Base-by-base conservation (phyloP, 2,888 invertebrate species). In the Morinoia aosen region DNA sequence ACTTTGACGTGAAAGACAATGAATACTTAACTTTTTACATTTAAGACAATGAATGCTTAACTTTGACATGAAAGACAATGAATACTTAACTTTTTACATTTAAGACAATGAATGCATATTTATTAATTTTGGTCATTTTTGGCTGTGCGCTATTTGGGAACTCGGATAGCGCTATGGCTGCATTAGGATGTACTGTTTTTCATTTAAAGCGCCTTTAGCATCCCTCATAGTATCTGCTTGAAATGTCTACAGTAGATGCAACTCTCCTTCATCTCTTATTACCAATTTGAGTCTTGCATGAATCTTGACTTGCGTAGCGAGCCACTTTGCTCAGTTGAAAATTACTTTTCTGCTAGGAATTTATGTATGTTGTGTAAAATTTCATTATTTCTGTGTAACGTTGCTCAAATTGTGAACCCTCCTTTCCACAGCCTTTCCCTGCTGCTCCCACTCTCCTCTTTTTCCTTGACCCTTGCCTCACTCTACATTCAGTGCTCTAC, bases 401-500 rank as follows among this genome's bases (percentile, higher is more conserved):
- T 76, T 76, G 76, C 76, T 76, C 25, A 76, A 61, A 76, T 33
- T 76, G 76, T 33, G 7, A 76, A 19, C 76, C 33, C 33, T 76
- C 76, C 76, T 76, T 76, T 76, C 76, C 76, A 76, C 76, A 76
- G 76, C 76, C 76, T 19, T 76, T 33, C 76, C 76, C 76, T 76
- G 76, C 76, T 76, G 76, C 16, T 33, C 48, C 76, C 76, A 25
- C 76, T 76, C 76, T 33, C 33, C 76, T 10, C 76, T 33, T 33
- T 33, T 25, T 76, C 19, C 76, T 76, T 76, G 10, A 33, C 25
- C 76, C 33, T 76, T 33, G 76, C 33, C 76, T 76, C 1, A 19
- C 76, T 76, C 16, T 16, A 10, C 25, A 16, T 76, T 16, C 25
- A 76, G 76, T 33, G 10, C 76, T 76, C 61, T 10, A 76, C 25